These are phyloP conservation scores for Eristalis intricaria DNA, from an alignment of 2,888 invertebrate genomes.

Conservation along the genomic window DNA sequence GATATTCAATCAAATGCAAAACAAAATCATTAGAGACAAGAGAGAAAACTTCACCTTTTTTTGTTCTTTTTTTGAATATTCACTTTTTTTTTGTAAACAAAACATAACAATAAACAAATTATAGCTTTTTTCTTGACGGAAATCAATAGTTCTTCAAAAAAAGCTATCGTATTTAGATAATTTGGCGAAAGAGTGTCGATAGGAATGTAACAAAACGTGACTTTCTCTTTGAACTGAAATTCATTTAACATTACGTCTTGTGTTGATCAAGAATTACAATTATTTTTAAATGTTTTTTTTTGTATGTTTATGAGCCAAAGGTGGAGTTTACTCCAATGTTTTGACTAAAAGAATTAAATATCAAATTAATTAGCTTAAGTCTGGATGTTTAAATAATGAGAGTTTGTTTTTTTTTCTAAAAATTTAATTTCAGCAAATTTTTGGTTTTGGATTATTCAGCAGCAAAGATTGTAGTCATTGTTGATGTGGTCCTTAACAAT, in stretches of 20 bases:
- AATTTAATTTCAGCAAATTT: too few relatives aligned
- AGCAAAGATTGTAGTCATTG: not conserved
- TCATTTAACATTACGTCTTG: conserved; percentile 61
- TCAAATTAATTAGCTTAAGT: conserved; percentile 41
- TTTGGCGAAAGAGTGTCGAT: conserved; percentile 33
- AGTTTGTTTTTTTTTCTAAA: not conserved
- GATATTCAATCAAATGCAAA: conserved; percentile 69
- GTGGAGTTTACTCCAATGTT: conserved; percentile 81
- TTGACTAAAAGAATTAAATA: conserved; percentile 66
- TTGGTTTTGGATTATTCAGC: not conserved
- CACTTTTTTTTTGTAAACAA: conserved; percentile 53
- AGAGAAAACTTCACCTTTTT: conserved; percentile 81
- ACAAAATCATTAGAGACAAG: conserved; percentile 73
- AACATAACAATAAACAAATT: conserved; percentile 71
- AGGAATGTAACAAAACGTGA: not conserved
- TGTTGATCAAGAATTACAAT: conserved; percentile 63
- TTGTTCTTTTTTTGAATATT: conserved; percentile 1
- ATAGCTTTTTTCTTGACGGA: conserved; percentile 48
- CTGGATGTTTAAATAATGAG: conserved; percentile 71
- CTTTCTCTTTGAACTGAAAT: conserved; percentile 35
- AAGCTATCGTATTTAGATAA: conserved; percentile 51
- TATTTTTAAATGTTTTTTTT: conserved; percentile 44
- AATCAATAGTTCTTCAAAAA: conserved; percentile 21
- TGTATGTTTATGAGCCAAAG: conserved; percentile 75
- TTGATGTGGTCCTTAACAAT: not conserved